Base-by-base conservation (phyloP, 2,113 vertebrate genomes). In the Prietella phreatophila region DNA sequence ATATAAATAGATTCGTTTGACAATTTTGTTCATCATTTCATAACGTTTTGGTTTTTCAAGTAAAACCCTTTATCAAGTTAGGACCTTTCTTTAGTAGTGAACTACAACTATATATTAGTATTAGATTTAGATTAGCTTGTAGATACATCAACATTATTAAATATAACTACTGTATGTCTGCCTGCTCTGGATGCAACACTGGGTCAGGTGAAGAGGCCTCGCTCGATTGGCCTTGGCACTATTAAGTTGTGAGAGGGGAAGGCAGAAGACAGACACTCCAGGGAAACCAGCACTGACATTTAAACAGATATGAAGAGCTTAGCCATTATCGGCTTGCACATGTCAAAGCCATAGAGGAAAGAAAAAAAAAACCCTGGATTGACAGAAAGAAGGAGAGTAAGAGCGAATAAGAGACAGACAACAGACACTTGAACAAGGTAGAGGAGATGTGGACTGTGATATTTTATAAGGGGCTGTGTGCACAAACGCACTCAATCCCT, bases 251-350 rank as follows among this genome's bases (percentile, higher is more conserved):
- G 22, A 27, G 80, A 87, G 81, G 42, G 80, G 47, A 55, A 84
- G 50, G 50, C 50, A 55, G 83, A 75, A 84, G 42, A 63, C n/a
- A 47, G 36, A 84, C 10, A 19, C 88, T 87, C 83, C 69, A 47
- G 86, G 83, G 85, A 91, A 89, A 79, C 30, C 86, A 86, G 75
- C 71, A 85, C 50, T 90, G 88, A 84, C 89, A 89, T 91, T 91
- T 90, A 91, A 88, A 85, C 87, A 85, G 89, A 85, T 89, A 90
- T 87, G 85, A 90, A 90, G 85, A 86, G 89, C 90, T 90, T 87
- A 87, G 75, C 60, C 39, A 80, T 87, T 90, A 89, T 85, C 85
- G 27, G 25, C 42, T 76, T 83, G 85, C 50, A 91, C 90, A 91
- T 91, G 90, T 91, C 89, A 91, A 88, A 82, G 65, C 69, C 73